Conservation (phyloP, 2,888 invertebrate species). For the Sussaba pulchella region DNA sequence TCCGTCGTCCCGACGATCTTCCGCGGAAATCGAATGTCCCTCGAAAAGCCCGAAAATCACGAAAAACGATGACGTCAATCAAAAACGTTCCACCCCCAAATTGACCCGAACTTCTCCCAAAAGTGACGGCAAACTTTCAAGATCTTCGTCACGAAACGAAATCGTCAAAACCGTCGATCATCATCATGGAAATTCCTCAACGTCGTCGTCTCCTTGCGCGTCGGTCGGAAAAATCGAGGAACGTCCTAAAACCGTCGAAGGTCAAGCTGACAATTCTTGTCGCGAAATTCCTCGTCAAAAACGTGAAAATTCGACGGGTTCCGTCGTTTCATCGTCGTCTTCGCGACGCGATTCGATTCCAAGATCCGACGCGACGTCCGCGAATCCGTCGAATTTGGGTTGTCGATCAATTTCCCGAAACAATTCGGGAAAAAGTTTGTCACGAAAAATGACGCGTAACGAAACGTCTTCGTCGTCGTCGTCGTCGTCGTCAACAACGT, state of each 20-base stretch:
- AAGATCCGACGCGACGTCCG: slow-evolving; percentile 40
- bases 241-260: slow-evolving; percentile 69
- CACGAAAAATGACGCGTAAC: slow-evolving; percentile 79
- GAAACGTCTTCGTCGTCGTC: slow-evolving; percentile 70
- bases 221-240: slow-evolving; percentile 71
- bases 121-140: slow-evolving; percentile 69
- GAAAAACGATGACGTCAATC: slow-evolving; percentile 70
- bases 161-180: slow-evolving; percentile 42
- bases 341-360: slow-evolving; percentile 43
- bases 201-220: slow-evolving; percentile 65
- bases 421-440: slow-evolving; percentile 73
- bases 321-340: slow-evolving; percentile 44
- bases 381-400: slow-evolving; percentile 56
- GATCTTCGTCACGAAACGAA: slow-evolving; percentile 69
- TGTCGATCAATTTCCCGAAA: slow-evolving; percentile 72
- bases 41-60: slow-evolving; percentile 59
- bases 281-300: slow-evolving; percentile 66
- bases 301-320: slow-evolving; percentile 65
- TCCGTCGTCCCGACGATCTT: slow-evolving; percentile 7
- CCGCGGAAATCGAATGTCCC: slow-evolving; percentile 25
- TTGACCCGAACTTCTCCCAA: slow-evolving; percentile 69
- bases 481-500: slow-evolving; percentile 65
- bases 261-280: slow-evolving; percentile 61
- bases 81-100: slow-evolving; percentile 71
- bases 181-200: slow-evolving; percentile 33